Conservation (phyloP, 2,113 vertebrate genomes). For the Gallinago paraguaiae region DNA sequence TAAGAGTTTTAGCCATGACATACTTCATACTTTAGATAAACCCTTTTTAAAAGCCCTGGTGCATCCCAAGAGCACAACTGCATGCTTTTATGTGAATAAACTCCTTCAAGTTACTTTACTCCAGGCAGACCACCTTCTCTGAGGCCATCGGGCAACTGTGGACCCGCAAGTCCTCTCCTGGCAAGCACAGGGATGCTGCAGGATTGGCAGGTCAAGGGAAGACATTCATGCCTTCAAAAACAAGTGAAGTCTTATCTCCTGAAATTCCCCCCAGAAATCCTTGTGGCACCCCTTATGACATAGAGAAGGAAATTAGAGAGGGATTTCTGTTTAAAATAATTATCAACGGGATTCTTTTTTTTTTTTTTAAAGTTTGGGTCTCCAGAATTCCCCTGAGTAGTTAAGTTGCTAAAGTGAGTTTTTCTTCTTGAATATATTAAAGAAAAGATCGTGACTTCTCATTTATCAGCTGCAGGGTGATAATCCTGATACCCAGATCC, state of each 20-base stretch:
- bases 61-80: rapidly evolving
- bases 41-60: background rate
- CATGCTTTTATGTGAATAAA: background rate
- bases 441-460: background rate
- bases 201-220: background rate
- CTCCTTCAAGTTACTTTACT: background rate
- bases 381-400: background rate
- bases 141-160: background rate
- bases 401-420: background rate
- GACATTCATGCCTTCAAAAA: background rate
- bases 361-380: background rate
- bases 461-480: background rate
- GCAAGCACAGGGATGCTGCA: rapidly evolving
- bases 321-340: background rate
- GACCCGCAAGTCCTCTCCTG: background rate
- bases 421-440: background rate
- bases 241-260: background rate
- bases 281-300: background rate
- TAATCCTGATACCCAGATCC: background rate
- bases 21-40: background rate
- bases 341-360: background rate
- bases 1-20: background rate
- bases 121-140: background rate
- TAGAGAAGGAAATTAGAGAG: background rate
- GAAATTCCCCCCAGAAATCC: background rate